Conservation (phyloP, 2,113 vertebrate species). For the Atherinomorus stipes region DNA sequence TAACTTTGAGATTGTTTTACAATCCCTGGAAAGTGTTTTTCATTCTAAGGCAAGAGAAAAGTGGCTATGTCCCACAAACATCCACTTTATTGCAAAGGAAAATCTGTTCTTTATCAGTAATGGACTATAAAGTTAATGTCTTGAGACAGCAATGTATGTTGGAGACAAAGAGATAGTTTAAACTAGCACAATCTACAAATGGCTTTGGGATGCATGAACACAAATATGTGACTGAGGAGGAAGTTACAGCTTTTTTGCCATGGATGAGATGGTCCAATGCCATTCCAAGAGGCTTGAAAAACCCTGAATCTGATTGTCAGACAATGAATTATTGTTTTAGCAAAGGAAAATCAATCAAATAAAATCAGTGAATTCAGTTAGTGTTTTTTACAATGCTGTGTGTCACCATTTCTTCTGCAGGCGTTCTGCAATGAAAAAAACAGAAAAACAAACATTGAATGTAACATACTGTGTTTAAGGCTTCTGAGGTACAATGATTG, state of each 20-base stretch:
- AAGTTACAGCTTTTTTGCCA: constrained; percentile 43
- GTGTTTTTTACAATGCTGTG: too few relatives aligned
- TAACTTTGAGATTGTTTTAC: neutral
- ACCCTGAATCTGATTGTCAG: constrained; percentile 35
- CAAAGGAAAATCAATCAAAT: neutral
- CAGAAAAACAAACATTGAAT: too few relatives aligned
- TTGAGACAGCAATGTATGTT: neutral
- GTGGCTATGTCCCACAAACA: neutral
- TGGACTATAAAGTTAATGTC: constrained; percentile 8
- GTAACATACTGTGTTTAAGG: neutral
- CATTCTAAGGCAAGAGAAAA: constrained; percentile 12
- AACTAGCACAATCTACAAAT: neutral
- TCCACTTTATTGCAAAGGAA: neutral
- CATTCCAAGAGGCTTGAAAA: constrained; percentile 59
- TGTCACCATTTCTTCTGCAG: too few relatives aligned
- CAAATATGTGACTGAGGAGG: constrained; percentile 50
- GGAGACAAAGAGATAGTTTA: neutral
- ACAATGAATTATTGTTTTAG: neutral
- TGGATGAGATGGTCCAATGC: constrained; percentile 60
- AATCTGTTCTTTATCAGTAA: constrained; percentile 10
- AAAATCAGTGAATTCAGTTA: too few relatives aligned
- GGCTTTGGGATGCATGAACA: constrained; percentile 25
- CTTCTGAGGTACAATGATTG: constrained; percentile 1
- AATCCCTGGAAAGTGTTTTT: constrained; percentile 7
- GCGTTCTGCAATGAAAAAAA: neutral